These are phyloP conservation scores for Guaruba guarouba DNA, from an alignment of 2,113 vertebrate species.

Conservation along the genomic window DNA sequence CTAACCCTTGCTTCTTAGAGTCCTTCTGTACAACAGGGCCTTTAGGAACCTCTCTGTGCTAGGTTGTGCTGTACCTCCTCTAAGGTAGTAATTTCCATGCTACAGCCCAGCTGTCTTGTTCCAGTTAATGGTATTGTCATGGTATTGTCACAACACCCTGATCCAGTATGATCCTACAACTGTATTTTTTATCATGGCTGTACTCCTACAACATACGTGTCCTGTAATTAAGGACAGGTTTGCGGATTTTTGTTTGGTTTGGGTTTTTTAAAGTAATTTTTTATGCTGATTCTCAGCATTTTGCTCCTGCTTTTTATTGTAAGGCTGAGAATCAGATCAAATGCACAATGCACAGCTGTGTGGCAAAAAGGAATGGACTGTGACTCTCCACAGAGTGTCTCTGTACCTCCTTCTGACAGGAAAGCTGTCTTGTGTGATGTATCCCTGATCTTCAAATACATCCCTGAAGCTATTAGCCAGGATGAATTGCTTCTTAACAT, in stretches of 20 bases:
- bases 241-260: not conserved
- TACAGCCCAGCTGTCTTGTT: not conserved
- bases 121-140: not conserved
- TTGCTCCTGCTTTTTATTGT: not conserved
- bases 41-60: not conserved
- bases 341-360: not conserved
- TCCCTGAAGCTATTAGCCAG: conserved; percentile 25
- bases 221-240: not conserved
- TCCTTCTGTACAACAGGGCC: not conserved
- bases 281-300: not conserved
- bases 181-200: not conserved
- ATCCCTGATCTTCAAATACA: not conserved
- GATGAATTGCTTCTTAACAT: not conserved
- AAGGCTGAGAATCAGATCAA: not conserved
- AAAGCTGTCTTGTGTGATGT: not conserved
- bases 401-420: not conserved
- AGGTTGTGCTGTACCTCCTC: not conserved
- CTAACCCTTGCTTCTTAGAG: conserved; percentile 2
- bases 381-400: not conserved
- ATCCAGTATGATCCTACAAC: not conserved
- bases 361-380: not conserved
- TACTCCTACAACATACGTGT: not conserved
- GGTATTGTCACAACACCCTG: rapidly evolving
- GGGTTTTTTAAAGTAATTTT: not conserved
- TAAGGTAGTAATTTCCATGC: not conserved